These are phyloP conservation scores for Pseudorhiza aurosa DNA, from an alignment of 30 jellyfish, hydroid and myxozoan genomes.

Conservation along the genomic window DNA sequence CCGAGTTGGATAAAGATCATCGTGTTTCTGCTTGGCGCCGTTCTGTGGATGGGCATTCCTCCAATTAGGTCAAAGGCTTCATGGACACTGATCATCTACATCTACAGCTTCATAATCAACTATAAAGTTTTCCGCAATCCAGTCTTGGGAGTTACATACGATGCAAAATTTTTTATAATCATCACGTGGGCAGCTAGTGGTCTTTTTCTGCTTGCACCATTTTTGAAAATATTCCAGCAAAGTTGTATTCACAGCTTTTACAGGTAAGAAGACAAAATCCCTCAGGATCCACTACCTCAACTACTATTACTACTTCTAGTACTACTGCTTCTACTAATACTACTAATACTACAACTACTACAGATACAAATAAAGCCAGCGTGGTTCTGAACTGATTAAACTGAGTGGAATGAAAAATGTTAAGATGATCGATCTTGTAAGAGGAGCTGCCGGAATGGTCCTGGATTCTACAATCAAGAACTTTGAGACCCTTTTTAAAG, in stretches of 20 bases:
- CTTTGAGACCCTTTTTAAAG: no score
- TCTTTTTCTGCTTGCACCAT: slow-evolving; percentile 63
- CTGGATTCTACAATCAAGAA: no score
- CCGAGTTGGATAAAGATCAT: slow-evolving; percentile 65
- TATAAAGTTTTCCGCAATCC: slow-evolving; percentile 63
- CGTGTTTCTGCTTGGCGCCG: slow-evolving; percentile 30
- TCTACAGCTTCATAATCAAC: slow-evolving; percentile 53
- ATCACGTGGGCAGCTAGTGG: slow-evolving; percentile 63
- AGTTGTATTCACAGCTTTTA: slow-evolving; percentile 71
- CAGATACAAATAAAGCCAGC: no score
- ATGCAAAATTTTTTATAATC: slow-evolving; percentile 3
- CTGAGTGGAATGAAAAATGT: no score
- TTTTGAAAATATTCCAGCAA: slow-evolving; percentile 59
- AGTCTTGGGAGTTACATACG: slow-evolving; percentile 33
- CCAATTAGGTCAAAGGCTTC: slow-evolving; percentile 72
- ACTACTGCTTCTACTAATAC: no score
- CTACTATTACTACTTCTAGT: no score
- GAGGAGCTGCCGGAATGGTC: no score
- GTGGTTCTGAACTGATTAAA: no score
- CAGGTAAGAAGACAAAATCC: slow-evolving; percentile 44
- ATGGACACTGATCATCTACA: slow-evolving; percentile 67
- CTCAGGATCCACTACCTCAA: no score
- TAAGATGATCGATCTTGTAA: no score
- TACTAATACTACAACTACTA: no score
- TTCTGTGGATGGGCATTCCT: slow-evolving; percentile 87